Evolutionary conservation across 1,140 invertebrate species (phyloP), one percentile per base, ranked within the genome.

Genomic region (Caenorhabditis tropicalis): DNA sequence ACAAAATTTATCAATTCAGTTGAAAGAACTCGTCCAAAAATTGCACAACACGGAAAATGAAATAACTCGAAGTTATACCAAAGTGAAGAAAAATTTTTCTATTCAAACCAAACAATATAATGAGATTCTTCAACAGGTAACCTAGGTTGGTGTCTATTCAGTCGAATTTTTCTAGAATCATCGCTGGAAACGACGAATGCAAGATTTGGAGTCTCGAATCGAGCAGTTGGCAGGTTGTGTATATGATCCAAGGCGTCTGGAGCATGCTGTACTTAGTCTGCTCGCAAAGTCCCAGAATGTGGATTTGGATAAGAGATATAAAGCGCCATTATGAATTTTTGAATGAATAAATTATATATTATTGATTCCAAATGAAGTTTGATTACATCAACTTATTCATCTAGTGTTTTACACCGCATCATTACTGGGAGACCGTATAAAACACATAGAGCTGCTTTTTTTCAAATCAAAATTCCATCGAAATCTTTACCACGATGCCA

Each of bases 201-300:
- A 74, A 74, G 65, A 74, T 74, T 24, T 74, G 36, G 65, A 74
- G 15, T 12, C 65, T 19, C 19, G 65, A 24, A 74, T 74, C n/a
- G 65, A 74, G 33, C 65, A 74, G n/a, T 24, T 74, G 7, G 65
- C 65, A 12, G 65, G 65, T 24, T 74, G 65, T 74, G 65, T 74
- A 5, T 74, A 74, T 74, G 65, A 74, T n/a, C 65, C 65, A 2
- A 31, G 65, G 10, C 12, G 65, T 6, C 36, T 74, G 15, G 65
- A 74, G 15, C 65, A 74, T 15, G 43, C 65, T 3, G 65, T 74
- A 27, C 36, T 74, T 6, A 74, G 24, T 74, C 43, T 74, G 43
- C 65, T 74, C 12, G 65, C 65, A 0, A 74, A 74, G 24, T 74
- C 36, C 12, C 65, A 74, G n/a, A 74, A 74, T 46, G 36, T 74